Evolutionary conservation across 53 echinoderm and acorn worm species (phyloP).

Genomic region (Holothuria scabra): DNA sequence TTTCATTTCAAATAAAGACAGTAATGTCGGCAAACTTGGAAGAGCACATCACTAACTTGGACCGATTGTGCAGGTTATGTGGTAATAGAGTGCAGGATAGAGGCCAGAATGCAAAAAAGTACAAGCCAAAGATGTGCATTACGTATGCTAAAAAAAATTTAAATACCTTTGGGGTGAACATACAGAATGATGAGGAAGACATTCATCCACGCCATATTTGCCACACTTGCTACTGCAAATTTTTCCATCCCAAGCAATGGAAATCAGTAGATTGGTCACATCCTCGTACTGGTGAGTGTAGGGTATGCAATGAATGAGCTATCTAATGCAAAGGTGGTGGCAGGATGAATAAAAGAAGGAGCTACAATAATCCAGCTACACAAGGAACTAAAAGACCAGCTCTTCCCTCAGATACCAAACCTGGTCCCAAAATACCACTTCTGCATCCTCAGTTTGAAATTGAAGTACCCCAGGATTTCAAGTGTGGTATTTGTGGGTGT

Average conservation of each 20-base stretch:
- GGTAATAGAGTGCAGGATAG: neutral
- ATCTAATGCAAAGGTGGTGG: neutral
- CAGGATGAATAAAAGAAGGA: neutral
- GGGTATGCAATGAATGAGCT: neutral
- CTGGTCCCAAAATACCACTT: neutral
- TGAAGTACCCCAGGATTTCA: neutral
- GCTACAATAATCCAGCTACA: neutral
- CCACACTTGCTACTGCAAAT: neutral
- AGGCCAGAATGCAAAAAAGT: neutral
- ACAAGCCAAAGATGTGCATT: neutral
- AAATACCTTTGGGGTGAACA: slow-evolving; percentile 2
- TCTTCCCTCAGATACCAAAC: neutral
- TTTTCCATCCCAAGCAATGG: neutral
- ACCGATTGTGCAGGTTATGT: neutral
- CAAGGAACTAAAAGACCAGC: neutral
- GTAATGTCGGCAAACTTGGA: neutral
- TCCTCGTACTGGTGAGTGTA: neutral
- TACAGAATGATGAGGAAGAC: neutral
- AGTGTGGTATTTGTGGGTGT: neutral
- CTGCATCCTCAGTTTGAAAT: neutral
- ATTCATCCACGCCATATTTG: neutral
- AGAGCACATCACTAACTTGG: neutral
- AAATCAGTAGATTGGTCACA: too few species aligned
- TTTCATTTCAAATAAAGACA: too few species aligned
- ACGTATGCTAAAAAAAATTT: neutral